Evolutionary conservation across 2,888 invertebrate genomes (phyloP).

Genomic region (Silvanus unidentatus): DNA sequence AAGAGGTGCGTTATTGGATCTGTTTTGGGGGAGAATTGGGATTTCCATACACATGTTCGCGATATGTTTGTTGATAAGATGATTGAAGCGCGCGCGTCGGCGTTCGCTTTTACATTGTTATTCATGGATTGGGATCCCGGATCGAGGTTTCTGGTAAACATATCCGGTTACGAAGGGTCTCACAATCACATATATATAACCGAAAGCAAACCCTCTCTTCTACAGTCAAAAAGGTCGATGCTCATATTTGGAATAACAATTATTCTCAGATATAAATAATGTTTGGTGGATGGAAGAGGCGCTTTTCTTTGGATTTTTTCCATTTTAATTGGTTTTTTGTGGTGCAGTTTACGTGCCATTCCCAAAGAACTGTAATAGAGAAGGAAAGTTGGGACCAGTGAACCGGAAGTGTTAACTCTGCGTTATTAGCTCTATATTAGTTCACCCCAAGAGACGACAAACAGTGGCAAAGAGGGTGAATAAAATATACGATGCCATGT

Average conservation of each 20-base stretch:
- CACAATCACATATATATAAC: neutral
- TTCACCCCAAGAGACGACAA: conserved; percentile 38
- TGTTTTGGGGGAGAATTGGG: conserved; percentile 19
- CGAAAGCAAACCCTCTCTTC: conserved; percentile 14
- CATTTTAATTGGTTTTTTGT: too few relatives aligned
- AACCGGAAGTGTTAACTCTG: conserved; percentile 48
- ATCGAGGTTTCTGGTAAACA: conserved; percentile 30
- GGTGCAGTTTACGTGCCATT: too few relatives aligned
- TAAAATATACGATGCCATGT: conserved; percentile 27
- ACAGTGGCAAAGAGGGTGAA: conserved; percentile 18
- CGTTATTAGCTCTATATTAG: conserved; percentile 48
- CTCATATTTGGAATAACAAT: too few relatives aligned
- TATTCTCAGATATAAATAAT: too few relatives aligned
- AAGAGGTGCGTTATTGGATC: conserved; percentile 4
- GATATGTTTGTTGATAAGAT: conserved; percentile 34
- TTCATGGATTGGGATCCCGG: conserved; percentile 30
- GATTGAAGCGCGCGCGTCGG: conserved; percentile 25
- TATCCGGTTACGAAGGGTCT: conserved; percentile 30
- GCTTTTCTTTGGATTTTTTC: too few relatives aligned
- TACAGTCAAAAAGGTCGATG: neutral
- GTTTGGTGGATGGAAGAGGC: too few relatives aligned
- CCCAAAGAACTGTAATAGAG: neutral
- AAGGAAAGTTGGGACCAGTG: conserved; percentile 26
- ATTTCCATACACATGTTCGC: conserved; percentile 32
- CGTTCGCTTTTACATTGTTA: conserved; percentile 24